Conservation (phyloP, 1,140 invertebrate genomes). For the Eciton burchellii region DNA sequence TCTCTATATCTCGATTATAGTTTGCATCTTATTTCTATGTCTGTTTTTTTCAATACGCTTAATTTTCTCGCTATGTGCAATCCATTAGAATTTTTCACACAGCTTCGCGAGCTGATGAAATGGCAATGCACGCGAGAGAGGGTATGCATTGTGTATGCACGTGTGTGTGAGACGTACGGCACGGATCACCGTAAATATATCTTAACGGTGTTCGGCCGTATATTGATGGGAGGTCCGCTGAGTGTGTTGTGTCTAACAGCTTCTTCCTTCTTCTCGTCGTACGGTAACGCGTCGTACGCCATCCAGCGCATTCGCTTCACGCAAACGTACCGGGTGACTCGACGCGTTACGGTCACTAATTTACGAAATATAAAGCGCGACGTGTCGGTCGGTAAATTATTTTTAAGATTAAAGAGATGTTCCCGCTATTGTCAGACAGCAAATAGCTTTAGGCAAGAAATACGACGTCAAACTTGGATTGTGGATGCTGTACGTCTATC, state of each 20-base stretch:
- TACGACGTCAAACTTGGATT: not conserved
- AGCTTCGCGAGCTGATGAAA: constrained; percentile 26
- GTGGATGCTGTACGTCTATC: not conserved
- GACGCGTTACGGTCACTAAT: not conserved
- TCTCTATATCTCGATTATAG: not conserved
- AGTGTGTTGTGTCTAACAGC: constrained; percentile 84
- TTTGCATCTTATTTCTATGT: not conserved
- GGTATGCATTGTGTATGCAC: constrained; percentile 51
- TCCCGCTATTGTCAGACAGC: not conserved
- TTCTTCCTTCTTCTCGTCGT: constrained; percentile 67
- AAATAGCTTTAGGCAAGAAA: not conserved
- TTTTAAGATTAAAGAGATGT: not conserved
- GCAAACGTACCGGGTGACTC: constrained; percentile 59
- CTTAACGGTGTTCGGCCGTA: constrained; percentile 82
- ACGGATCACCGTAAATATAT: constrained; percentile 82
- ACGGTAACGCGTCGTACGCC: constrained; percentile 33
- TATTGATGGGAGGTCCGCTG: constrained; percentile 83
- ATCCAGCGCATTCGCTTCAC: constrained; percentile 51
- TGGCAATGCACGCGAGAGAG: constrained; percentile 3
- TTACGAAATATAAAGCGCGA: no score
- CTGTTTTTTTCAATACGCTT: not conserved
- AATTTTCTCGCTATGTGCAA: not conserved
- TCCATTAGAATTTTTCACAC: constrained; percentile 11
- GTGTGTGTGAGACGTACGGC: constrained; percentile 72
- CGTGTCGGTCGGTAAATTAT: not conserved